Percentiles rank a stretch among this genome's conserved stretches.
Conservation (phyloP, 2,113 vertebrate genomes). For the Acanthisitta chloris region DNA sequence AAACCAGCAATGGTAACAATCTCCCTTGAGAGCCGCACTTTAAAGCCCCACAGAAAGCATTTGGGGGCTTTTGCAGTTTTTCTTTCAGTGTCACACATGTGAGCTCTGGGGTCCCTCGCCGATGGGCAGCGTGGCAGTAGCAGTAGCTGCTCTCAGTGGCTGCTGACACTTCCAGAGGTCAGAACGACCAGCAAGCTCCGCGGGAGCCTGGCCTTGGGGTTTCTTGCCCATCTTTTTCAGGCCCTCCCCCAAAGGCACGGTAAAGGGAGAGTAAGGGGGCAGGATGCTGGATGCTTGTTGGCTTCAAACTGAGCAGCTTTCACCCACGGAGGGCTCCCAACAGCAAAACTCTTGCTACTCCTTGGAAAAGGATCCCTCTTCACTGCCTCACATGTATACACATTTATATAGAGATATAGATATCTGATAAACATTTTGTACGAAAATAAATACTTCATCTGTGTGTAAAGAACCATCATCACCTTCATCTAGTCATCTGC, state of each 20-base stretch:
- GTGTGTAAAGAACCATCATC: neutral
- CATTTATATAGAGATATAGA: neutral
- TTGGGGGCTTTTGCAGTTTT: neutral
- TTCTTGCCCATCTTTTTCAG: neutral
- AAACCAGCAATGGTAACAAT: neutral
- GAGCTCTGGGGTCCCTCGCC: neutral
- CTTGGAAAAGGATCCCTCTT: neutral
- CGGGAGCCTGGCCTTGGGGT: accelerated
- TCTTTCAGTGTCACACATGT: accelerated
- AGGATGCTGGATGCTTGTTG: neutral
- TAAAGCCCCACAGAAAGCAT: neutral
- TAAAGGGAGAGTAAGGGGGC: neutral
- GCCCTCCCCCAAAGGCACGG: neutral
- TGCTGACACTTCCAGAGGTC: neutral
- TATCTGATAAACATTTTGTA: neutral
- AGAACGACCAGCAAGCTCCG: accelerated
- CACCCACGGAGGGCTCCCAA: neutral
- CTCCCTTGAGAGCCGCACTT: neutral
- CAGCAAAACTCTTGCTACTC: neutral
- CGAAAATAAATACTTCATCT: conserved; percentile 43
- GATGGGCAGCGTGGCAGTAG: accelerated
- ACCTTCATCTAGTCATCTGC: neutral
- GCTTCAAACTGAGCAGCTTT: neutral
- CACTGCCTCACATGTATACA: neutral
- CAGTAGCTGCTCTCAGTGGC: neutral